Evolutionary conservation across 1,140 invertebrate genomes (phyloP), one percentile per base, ranked within the genome.

Genomic region (Magallana angulata): DNA sequence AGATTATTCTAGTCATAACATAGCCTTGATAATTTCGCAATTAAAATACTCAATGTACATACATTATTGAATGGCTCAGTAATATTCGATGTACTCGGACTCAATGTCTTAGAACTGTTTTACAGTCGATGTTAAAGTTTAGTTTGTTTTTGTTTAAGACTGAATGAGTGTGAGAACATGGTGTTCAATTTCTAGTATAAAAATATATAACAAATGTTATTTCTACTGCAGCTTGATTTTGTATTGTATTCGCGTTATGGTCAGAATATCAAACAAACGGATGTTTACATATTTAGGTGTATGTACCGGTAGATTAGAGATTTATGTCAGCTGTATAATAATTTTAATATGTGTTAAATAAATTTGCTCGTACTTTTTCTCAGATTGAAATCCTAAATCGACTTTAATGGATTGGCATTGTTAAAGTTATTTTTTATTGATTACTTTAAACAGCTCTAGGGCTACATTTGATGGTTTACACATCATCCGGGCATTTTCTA

Each of bases 81-180:
- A 76, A 30, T 76, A 30, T 9, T 30, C 8, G 36, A 9, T 71
- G 30, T 71, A 71, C 30, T 24, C 16, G 30, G n/a, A 71, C 12
- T 24, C 16, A 24, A 62, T 76, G 8, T 18, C 36, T 76, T 36
- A 62, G n/a, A 62, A 16, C 12, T 76, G 68, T 76, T 76, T 76
- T 76, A 76, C 68, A 11, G 11, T 12, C 24, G 24, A 76, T 76
- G 68, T 76, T 76, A 76, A 4, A 12, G 68, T 76, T 76, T 76
- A 30, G 68, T 76, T 76, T 76, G 12, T 30, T 76, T 62, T 76
- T 76, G 68, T 76, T 76, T 76, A 76, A 18, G 36, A 76, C 9
- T 9, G 7, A 36, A 12, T 76, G 24, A 36, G 68, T 76, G 36
- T 30, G 68, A 76, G 14, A 12, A 12, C n/a, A 16, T 30, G 24